Evolutionary conservation across 2,113 vertebrate species (phyloP).

Genomic region (Pholis gunnellus): DNA sequence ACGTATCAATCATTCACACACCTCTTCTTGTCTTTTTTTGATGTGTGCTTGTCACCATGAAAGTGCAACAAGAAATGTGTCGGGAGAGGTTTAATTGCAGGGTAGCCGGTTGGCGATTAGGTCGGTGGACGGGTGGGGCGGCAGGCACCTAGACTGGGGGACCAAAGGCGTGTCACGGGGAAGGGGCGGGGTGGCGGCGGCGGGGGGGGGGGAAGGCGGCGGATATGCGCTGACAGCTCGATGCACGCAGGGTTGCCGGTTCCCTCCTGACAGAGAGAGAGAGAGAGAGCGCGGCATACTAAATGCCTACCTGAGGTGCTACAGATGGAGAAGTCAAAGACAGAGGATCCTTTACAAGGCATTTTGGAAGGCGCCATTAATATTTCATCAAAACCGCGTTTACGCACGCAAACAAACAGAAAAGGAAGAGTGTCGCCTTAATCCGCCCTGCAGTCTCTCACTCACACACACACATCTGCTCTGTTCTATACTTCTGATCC

Average conservation of each 20-base stretch:
- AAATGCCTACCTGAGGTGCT: constrained; percentile 82
- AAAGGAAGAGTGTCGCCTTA: constrained; percentile 75
- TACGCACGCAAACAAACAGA: constrained; percentile 83
- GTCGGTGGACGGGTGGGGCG: constrained; percentile 36
- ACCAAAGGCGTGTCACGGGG: constrained; percentile 76
- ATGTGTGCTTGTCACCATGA: constrained; percentile 29
- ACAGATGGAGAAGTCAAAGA: constrained; percentile 84
- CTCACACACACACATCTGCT: constrained; percentile 53
- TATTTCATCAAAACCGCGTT: constrained; percentile 84
- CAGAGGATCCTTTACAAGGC: constrained; percentile 80
- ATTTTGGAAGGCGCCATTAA: constrained; percentile 82
- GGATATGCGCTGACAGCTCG: constrained; percentile 77
- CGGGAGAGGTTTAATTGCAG: constrained; percentile 33
- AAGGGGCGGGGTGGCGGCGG: constrained; percentile 32
- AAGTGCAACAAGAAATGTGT: constrained; percentile 20
- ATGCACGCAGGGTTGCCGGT: constrained; percentile 69
- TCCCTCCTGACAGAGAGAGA: constrained; percentile 65
- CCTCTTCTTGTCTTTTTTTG: constrained; percentile 42
- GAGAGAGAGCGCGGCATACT: constrained; percentile 75
- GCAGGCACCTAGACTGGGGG: constrained; percentile 54
- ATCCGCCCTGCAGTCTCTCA: constrained; percentile 74
- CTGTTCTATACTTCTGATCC: constrained; percentile 67
- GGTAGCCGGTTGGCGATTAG: constrained; percentile 29
- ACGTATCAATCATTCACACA: constrained; percentile 51
- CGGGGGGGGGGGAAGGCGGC: constrained; percentile 10